Evolutionary conservation across 1,140 invertebrate genomes (phyloP), one percentile per base, ranked within the genome.

Genomic region (Melitaea cinxia): DNA sequence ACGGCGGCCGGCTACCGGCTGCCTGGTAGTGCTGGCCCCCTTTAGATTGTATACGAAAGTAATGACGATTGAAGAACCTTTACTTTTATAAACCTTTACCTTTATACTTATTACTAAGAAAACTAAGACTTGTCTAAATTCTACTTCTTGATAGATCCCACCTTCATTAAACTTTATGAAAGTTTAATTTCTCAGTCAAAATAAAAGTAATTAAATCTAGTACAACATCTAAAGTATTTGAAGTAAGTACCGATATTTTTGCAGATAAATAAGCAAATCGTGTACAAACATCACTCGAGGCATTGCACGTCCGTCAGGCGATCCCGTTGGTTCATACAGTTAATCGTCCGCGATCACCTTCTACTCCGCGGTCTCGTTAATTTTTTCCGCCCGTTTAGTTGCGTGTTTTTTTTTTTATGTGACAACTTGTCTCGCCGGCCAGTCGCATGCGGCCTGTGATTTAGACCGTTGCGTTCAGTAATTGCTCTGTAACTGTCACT

Each of bases 331-430:
- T 65, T 77, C 65, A n/a, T 70, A 76, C 78, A 73, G 79, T 78
- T 80, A 75, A 75, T 72, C 70, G 75, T 59, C 69, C 72, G 75
- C 69, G 69, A 73, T 81, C 60, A 60, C 71, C 69, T 72, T 73
- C 68, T 72, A 55, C 68, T 59, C 39, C 39, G 66, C 64, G 52
- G 56, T 56, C 65, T 65, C 39, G 58, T 70, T 57, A 66, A 50
- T 75, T 78, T 77, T 82, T 80, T 70, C 47, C 60, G 63, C 62
- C 68, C 54, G 39, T 56, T 64, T 62, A 49, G 35, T 23, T 45
- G 37, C 15, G 64, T 73, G 56, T 60, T 23, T 65, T 77, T 75
- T 65, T 77, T 75, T 39, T 74, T 72, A 53, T 63, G 63, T 52
- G 64, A 42, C 58, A 45, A 39, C 37, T 57, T 65, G 47, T 61